Conservation (phyloP, 2,888 invertebrate genomes). For the Torymus auratus region DNA sequence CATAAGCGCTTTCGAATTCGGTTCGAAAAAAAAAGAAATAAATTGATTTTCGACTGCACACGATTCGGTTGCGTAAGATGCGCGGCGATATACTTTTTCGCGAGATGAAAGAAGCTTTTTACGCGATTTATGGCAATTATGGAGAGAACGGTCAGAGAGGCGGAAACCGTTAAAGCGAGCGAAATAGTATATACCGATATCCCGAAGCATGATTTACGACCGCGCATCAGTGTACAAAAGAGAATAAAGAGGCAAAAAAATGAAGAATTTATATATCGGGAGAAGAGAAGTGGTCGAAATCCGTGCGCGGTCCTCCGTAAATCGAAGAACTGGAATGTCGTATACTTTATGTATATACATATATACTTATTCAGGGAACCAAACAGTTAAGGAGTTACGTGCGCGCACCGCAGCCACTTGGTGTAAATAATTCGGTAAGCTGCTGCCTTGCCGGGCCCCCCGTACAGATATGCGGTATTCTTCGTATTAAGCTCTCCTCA, state of each 20-base stretch:
- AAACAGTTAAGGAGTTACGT: constrained; percentile 62
- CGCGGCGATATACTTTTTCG: too few species aligned
- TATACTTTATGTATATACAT: constrained; percentile 6
- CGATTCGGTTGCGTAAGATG: too few species aligned
- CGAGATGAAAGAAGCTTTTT: too few species aligned
- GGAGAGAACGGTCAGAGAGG: not conserved
- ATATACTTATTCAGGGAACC: too few species aligned
- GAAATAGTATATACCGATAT: not conserved
- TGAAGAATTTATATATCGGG: constrained; percentile 19
- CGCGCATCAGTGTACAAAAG: not conserved
- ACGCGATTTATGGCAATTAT: constrained; percentile 34
- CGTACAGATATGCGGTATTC: not conserved
- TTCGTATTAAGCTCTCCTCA: constrained; percentile 1
- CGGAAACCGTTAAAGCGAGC: too few species aligned
- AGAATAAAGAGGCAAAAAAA: constrained; percentile 34
- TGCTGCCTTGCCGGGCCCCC: not conserved
- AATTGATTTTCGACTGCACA: too few species aligned
- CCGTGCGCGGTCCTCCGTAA: constrained; percentile 9
- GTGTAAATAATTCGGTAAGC: constrained; percentile 58
- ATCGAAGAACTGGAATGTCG: constrained; percentile 22
- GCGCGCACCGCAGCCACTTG: constrained; percentile 18
- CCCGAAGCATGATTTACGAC: constrained; percentile 39
- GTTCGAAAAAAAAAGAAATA: too few species aligned
- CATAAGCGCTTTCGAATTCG: too few species aligned
- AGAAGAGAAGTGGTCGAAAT: constrained; percentile 31